These are phyloP conservation scores for Liasis olivaceus DNA, from an alignment of 2,797 vertebrate species.

Conservation along the genomic window DNA sequence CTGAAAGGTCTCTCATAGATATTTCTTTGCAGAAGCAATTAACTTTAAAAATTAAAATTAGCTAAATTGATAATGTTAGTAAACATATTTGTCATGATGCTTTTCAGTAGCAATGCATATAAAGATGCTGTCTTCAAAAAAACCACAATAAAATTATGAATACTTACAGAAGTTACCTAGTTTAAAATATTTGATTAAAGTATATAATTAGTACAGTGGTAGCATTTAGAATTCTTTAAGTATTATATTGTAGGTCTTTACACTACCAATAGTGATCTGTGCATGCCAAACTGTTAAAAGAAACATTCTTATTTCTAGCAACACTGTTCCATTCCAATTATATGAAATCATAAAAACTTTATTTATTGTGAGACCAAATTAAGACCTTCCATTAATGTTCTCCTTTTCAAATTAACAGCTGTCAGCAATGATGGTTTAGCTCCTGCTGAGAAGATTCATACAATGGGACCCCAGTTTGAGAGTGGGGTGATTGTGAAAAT, in stretches of 20 bases:
- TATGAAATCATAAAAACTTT: not conserved
- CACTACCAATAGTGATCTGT: not conserved
- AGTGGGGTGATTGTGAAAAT: constrained; percentile 95
- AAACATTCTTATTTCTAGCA: not conserved
- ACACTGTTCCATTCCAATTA: not conserved
- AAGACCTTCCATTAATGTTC: not conserved
- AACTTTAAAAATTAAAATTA: not conserved
- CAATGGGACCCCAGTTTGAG: constrained; percentile 86
- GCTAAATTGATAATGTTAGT: not conserved
- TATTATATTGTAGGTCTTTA: not conserved
- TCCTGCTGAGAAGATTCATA: constrained; percentile 70
- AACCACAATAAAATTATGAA: not conserved
- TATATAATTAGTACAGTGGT: not conserved
- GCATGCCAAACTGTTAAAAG: not conserved
- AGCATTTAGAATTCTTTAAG: not conserved
- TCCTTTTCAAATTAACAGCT: constrained; percentile 53
- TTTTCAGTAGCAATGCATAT: not conserved
- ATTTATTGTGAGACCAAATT: not conserved
- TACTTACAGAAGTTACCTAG: not conserved
- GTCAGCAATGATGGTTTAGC: constrained; percentile 37
- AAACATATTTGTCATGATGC: not conserved
- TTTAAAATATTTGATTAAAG: not conserved
- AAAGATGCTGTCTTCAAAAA: not conserved
- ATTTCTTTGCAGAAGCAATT: not conserved
- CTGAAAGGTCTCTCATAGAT: not conserved